phyloP scores from a whole-genome alignment of 2,113 vertebrate genomes.

The Haliaeetus leucogaster region DNA sequence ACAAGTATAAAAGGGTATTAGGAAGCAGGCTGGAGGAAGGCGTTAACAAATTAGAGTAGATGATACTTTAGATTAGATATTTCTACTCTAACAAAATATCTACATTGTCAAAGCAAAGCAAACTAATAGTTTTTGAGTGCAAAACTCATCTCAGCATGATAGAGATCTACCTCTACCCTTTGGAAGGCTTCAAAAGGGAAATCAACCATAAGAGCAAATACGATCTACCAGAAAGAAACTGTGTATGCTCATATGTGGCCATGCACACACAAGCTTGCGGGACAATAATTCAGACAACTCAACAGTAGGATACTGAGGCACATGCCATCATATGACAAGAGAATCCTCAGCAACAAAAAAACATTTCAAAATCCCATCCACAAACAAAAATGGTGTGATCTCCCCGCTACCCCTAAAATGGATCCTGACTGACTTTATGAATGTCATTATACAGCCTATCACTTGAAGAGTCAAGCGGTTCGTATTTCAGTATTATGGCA shows the following conservation, averaged over 20 bases:
- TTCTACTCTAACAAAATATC: neutral
- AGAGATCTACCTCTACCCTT: neutral
- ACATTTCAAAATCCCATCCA: neutral
- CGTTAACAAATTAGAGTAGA: neutral
- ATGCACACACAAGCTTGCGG: neutral
- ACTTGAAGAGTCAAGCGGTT: neutral
- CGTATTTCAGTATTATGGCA: neutral
- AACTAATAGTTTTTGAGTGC: neutral
- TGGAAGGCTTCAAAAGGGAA: neutral
- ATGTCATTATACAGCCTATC: neutral
- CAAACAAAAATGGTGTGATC: neutral
- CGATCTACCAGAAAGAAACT: neutral
- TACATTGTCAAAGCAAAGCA: neutral
- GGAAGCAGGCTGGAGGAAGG: neutral
- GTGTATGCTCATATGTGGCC: neutral
- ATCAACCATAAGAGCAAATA: neutral
- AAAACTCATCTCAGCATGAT: neutral
- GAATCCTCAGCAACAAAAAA: neutral
- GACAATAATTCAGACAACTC: neutral
- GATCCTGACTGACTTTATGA: neutral
- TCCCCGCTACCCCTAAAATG: neutral
- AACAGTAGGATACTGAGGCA: neutral
- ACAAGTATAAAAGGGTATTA: neutral
- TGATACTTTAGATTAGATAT: neutral
- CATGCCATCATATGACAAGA: neutral